Conservation (phyloP, 2,797 vertebrate species). For the Gadopsis bispinosus region DNA sequence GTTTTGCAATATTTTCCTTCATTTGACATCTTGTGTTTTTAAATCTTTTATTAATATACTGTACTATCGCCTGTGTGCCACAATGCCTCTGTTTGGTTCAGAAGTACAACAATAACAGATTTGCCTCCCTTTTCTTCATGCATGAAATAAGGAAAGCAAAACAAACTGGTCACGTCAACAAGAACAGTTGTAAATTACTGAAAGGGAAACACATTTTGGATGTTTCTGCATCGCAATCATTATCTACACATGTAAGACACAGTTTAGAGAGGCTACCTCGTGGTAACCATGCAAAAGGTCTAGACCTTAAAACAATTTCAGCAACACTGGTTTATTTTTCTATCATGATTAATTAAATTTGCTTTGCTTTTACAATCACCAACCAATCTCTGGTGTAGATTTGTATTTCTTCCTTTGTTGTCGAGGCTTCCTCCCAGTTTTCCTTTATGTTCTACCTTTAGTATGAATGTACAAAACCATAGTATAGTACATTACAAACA, state of each 20-base stretch:
- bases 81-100: conserved; percentile 17
- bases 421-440: conserved; percentile 36
- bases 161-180: conserved; percentile 18
- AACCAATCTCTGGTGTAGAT: conserved; percentile 8
- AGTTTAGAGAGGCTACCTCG: conserved; percentile 1
- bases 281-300: not conserved
- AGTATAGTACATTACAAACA: not conserved
- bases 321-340: conserved; percentile 19
- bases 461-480: conserved; percentile 37
- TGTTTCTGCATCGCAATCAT: conserved; percentile 1
- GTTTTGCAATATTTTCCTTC: conserved; percentile 44
- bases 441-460: conserved; percentile 43
- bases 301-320: not conserved
- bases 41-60: conserved; percentile 53
- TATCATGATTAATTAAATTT: not conserved
- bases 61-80: conserved; percentile 28
- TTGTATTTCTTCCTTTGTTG: conserved; percentile 11
- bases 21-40: conserved; percentile 54
- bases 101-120: conserved; percentile 33
- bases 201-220: conserved; percentile 6
- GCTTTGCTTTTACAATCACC: conserved; percentile 15
- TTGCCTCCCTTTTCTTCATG: conserved; percentile 31
- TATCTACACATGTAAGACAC: not conserved
- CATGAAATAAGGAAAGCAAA: conserved; percentile 32
- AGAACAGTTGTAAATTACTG: conserved; percentile 7